Percentiles rank a stretch among this genome's conserved stretches.
Evolutionary conservation across 2,113 vertebrate genomes (phyloP).

Genomic region (Hippolais icterina): DNA sequence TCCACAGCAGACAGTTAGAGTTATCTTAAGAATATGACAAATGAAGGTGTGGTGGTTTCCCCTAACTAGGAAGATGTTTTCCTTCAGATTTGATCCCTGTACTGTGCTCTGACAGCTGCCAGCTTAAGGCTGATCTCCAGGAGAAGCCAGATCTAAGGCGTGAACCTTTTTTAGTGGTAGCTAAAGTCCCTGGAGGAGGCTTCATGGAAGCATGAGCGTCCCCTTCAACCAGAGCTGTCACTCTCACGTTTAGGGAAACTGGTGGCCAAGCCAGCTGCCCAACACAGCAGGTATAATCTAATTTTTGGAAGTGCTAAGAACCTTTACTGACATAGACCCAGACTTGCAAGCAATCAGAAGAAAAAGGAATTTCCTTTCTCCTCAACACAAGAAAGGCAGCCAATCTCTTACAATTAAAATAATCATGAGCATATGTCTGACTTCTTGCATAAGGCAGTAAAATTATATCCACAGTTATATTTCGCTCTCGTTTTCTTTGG

Average conservation of each 20-base stretch:
- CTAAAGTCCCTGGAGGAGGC: not conserved
- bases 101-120: not conserved
- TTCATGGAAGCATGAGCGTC: not conserved
- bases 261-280: not conserved
- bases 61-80: constrained; percentile 6
- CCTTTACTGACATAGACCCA: not conserved
- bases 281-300: not conserved
- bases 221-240: not conserved
- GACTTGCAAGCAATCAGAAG: not conserved
- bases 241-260: not conserved
- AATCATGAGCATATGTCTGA: constrained; percentile 32
- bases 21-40: constrained; percentile 30
- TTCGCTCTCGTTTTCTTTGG: constrained; percentile 15
- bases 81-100: not conserved
- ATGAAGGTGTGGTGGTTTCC: not conserved
- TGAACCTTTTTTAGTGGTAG: not conserved
- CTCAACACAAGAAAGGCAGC: not conserved
- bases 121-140: not conserved
- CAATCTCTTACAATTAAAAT: constrained; percentile 40
- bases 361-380: constrained; percentile 27
- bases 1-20: not conserved
- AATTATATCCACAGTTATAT: constrained; percentile 21
- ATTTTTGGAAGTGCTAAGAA: not conserved
- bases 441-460: constrained; percentile 23
- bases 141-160: not conserved